Conservation (phyloP, 2,888 invertebrate species). For the Diloba caeruleocephala region DNA sequence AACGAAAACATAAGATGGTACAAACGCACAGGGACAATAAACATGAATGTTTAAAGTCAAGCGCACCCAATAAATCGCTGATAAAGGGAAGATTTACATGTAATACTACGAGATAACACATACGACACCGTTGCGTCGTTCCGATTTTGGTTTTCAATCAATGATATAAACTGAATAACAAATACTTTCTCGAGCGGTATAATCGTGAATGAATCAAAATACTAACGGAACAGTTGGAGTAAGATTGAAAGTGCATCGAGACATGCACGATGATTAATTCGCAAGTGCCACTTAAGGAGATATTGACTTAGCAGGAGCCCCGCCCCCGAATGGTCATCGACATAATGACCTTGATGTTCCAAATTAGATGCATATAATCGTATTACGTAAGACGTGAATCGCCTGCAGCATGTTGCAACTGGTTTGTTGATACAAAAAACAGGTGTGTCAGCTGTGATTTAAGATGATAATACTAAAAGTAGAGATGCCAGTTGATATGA, state of each 20-base stretch:
- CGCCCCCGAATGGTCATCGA: conserved; percentile 74
- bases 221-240: conserved; percentile 67
- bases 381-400: conserved; percentile 73
- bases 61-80: conserved; percentile 83
- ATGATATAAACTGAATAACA: conserved; percentile 56
- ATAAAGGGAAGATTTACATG: conserved; percentile 81
- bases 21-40: conserved; percentile 70
- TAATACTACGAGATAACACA: conserved; percentile 75
- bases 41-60: conserved; percentile 79
- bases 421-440: conserved; percentile 70
- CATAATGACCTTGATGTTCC: conserved; percentile 72
- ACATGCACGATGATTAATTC: conserved; percentile 79
- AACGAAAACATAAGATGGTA: conserved; percentile 72
- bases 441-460: conserved; percentile 71
- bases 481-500: conserved; percentile 38
- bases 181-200: conserved; percentile 47
- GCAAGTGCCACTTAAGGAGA: conserved; percentile 78
- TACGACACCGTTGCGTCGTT: conserved; percentile 71
- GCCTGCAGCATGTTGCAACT: conserved; percentile 80
- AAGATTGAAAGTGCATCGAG: conserved; percentile 84
- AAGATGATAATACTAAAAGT: conserved; percentile 56
- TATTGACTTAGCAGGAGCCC: conserved; percentile 77
- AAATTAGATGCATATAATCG: conserved; percentile 76
- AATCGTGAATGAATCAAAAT: conserved; percentile 72
- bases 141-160: conserved; percentile 68